Evolutionary conservation across 37 sponge, comb jelly and placozoan species (phyloP).

Genomic region (Geodia barretti): DNA sequence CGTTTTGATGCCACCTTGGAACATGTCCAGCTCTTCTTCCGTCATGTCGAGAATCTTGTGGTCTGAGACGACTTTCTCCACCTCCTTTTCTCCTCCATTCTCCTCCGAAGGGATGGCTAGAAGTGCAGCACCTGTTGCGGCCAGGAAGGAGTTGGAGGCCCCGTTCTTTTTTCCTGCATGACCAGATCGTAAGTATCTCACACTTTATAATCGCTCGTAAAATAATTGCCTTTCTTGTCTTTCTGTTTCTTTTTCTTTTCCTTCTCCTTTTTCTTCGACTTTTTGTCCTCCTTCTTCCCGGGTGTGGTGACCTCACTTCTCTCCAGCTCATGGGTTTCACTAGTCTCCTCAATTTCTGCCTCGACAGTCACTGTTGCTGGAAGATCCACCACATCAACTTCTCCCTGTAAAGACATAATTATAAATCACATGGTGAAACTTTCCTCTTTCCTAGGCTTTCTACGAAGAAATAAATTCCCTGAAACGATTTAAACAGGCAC

Average conservation of each 20-base stretch:
- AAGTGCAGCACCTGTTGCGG: background rate
- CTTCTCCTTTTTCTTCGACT: constrained; percentile 7
- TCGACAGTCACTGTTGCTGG: background rate
- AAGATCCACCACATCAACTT: constrained; percentile 35
- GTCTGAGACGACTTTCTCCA: background rate
- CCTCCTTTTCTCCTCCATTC: background rate
- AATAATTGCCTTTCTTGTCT: background rate
- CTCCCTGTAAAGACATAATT: constrained; percentile 17
- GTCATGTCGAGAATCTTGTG: background rate
- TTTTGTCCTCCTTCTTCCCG: constrained; percentile 2
- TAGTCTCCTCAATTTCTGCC: background rate
- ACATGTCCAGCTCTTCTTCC: constrained; percentile 24
- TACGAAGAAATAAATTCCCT: background rate
- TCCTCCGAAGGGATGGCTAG: background rate
- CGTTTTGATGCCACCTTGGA: background rate
- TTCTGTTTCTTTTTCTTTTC: constrained; percentile 1
- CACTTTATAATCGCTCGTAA: background rate
- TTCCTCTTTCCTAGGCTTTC: too few species aligned
- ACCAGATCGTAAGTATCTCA: too few species aligned
- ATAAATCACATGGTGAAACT: background rate
- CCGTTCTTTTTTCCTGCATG: background rate
- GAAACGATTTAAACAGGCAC: background rate
- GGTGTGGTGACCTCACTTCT: background rate
- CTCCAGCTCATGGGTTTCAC: background rate
- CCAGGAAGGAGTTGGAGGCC: background rate